Percentiles rank a stretch among this genome's conserved stretches.
These are phyloP conservation scores for Meganola albula DNA, from an alignment of 2,888 invertebrate species.

Conservation along the genomic window DNA sequence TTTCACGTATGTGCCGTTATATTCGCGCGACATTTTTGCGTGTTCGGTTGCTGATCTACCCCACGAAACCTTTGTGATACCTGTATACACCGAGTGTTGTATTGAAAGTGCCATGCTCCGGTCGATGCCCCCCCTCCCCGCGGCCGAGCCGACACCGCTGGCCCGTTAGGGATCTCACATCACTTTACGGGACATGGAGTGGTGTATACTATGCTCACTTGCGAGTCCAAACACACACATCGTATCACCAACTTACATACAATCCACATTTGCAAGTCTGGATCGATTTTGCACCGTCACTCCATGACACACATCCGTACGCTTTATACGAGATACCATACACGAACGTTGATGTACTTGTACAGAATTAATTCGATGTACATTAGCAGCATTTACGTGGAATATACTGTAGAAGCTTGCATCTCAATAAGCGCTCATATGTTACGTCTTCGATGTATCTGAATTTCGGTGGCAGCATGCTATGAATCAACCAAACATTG, in stretches of 20 bases:
- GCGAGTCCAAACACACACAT: conserved; percentile 55
- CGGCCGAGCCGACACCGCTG: conserved; percentile 24
- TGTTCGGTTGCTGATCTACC: conserved; percentile 68
- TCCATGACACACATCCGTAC: conserved; percentile 59
- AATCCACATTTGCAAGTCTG: conserved; percentile 60
- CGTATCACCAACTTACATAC: conserved; percentile 41
- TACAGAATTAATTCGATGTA: conserved; percentile 32
- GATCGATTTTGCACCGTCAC: conserved; percentile 82
- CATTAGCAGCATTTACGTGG: conserved; percentile 21
- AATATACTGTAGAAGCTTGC: conserved; percentile 36
- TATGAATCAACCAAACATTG: conserved; percentile 28
- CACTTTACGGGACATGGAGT: conserved; percentile 49
- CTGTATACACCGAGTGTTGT: conserved; percentile 64
- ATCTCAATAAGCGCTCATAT: conserved; percentile 55
- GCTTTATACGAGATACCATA: conserved; percentile 37
- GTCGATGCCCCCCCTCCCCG: conserved; percentile 63
- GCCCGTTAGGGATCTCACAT: conserved; percentile 38
- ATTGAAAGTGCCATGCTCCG: conserved; percentile 77
- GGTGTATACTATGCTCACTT: conserved; percentile 58
- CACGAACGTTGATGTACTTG: conserved; percentile 33
- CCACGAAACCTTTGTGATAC: conserved; percentile 60
- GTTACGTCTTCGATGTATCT: conserved; percentile 61
- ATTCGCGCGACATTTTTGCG: conserved; percentile 71
- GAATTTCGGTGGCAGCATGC: conserved; percentile 31
- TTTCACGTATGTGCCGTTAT: conserved; percentile 71